A percentile compares a stretch with the other conserved stretches of the same genome.
Evolutionary conservation across 2,888 invertebrate species (phyloP).

Genomic region (Temnothorax rugatulus): DNA sequence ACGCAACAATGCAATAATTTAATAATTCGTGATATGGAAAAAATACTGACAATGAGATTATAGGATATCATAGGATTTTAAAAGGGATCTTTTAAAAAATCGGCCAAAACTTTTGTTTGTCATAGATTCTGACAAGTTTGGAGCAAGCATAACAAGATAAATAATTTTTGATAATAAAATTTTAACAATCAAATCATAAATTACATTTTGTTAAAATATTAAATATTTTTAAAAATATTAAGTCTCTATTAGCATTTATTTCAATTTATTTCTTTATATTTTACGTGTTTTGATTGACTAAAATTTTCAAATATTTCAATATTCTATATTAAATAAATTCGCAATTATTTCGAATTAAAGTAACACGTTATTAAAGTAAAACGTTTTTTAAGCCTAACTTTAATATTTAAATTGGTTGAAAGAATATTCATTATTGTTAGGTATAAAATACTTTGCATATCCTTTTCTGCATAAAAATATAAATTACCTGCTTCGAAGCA

Average conservation of each 20-base stretch:
- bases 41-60: background rate
- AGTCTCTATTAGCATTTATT: background rate
- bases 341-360: background rate
- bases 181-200: background rate
- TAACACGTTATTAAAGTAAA: too few species aligned
- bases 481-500: constrained; percentile 95
- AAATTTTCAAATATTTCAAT: background rate
- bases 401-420: background rate
- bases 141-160: background rate
- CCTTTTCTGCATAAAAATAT: background rate
- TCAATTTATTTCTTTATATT: background rate
- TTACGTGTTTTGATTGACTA: background rate
- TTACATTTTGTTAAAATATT: constrained; percentile 7
- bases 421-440: background rate
- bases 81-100: background rate
- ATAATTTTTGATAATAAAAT: constrained; percentile 12
- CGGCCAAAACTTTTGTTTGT: background rate
- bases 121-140: background rate
- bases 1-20: background rate
- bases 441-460: background rate
- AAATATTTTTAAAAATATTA: constrained; percentile 1
- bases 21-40: background rate
- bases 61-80: background rate
- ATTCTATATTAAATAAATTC: background rate
- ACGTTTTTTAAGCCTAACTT: background rate